phyloP scores from a whole-genome alignment of 1,140 invertebrate genomes.

The Ceratosolen solmsi region DNA sequence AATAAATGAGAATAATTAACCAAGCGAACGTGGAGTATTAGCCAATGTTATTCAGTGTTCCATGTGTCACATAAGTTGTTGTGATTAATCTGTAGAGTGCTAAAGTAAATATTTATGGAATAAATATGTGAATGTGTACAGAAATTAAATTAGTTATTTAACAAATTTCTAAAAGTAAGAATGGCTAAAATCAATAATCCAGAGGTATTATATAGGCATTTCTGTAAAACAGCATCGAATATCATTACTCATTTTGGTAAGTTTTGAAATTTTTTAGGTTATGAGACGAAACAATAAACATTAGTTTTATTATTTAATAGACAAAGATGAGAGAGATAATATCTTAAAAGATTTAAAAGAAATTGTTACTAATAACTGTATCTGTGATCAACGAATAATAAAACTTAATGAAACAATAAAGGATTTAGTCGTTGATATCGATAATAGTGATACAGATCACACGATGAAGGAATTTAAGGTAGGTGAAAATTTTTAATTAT shows the following conservation, averaged over 20 bases:
- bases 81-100: too few species aligned
- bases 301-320: conserved; percentile 21
- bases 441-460: conserved; percentile 15
- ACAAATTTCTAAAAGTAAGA: too few species aligned
- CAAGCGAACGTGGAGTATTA: too few species aligned
- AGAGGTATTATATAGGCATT: conserved; percentile 31
- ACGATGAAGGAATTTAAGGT: conserved; percentile 39
- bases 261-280: conserved; percentile 32
- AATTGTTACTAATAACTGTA: conserved; percentile 47
- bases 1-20: too few species aligned
- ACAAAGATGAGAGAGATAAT: conserved; percentile 20
- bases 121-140: too few species aligned
- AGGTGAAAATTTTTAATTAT: neutral
- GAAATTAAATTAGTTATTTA: too few species aligned
- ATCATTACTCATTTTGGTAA: conserved; percentile 56
- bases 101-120: too few species aligned
- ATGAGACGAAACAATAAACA: neutral
- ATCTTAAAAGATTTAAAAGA: conserved; percentile 51
- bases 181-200: conserved; percentile 13
- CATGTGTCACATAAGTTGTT: too few species aligned
- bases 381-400: conserved; percentile 40
- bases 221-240: conserved; percentile 54
- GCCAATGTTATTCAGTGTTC: too few species aligned
- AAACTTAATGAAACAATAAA: conserved; percentile 31
- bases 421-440: conserved; percentile 37